Base-by-base conservation (phyloP, 2,113 vertebrate species). In the Orycteropus afer region DNA sequence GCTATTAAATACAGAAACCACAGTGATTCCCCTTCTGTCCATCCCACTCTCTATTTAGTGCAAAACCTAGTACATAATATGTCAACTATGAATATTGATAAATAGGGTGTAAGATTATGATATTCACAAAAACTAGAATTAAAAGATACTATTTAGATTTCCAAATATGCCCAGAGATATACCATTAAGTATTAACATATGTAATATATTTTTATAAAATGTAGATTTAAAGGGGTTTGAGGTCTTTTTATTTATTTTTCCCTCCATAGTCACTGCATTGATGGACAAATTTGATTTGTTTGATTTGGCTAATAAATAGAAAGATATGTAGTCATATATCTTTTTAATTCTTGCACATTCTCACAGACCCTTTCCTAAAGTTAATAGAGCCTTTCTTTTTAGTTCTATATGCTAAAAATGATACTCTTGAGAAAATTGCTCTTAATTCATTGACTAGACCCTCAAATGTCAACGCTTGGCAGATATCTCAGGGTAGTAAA, bases 321-420 rank as follows among this genome's bases (percentile, higher is more conserved):
- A 87, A 79, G 8, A 51, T 80, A 11, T 85, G 45, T 51, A 74
- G 34, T 4, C 42, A 71, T 40, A 53, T 42, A 32, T 3, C 27
- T 85, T 69, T 82, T 91, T 83, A 89, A 13, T 1, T 20, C 5
- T 71, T 17, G 7, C 29, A 32, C 57, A 51, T 47, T 82, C 51
- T 96, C 57, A 77, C 49, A 95, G 14, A 67, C 6, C 4, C 13
- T 79, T 88, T 92, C 63, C 14, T 83, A 69, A 96, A 92, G 71
- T 42, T 37, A 93, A 79, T 80, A 42, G 40, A 76, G 32, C 0
- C 4, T 82, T 87, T 74, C 12, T 40, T 29, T 89, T 37, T 29
- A 67, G 80, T 92, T 92, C 40, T 86, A 12, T 40, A n/a, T 55
- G 18, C 3, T 86, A 89, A 89, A 95, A 93, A 83, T 86, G 25